phyloP scores from a whole-genome alignment of 2,888 invertebrate species.

The Drosophila buzzatii region DNA sequence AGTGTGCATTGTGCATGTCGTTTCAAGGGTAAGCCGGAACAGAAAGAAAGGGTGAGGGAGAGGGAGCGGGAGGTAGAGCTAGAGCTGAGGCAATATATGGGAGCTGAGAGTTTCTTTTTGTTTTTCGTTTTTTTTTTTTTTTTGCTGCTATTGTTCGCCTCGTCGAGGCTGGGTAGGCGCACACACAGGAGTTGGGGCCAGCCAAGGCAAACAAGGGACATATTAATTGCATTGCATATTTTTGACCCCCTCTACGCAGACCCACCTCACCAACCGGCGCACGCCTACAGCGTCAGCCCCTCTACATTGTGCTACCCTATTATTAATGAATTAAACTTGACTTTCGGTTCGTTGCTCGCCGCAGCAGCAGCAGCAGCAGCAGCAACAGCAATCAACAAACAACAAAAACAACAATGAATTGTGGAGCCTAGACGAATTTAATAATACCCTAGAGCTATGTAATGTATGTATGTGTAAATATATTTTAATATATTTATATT shows the following conservation, averaged over 20 bases:
- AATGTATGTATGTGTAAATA: neutral
- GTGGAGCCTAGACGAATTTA: constrained; percentile 10
- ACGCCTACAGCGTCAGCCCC: neutral
- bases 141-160: constrained; percentile 54
- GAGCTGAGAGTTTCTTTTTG: constrained; percentile 41
- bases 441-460: constrained; percentile 27
- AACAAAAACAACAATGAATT: constrained; percentile 8
- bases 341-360: constrained; percentile 81
- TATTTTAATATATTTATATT: neutral
- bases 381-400: constrained; percentile 10
- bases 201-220: constrained; percentile 53
- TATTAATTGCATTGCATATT: constrained; percentile 81
- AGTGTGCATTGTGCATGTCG: constrained; percentile 63
- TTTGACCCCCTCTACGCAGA: constrained; percentile 37
- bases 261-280: neutral
- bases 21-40: constrained; percentile 71
- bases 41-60: neutral
- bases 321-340: constrained; percentile 83
- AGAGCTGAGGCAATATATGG: constrained; percentile 1
- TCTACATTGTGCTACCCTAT: constrained; percentile 50
- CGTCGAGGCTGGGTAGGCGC: constrained; percentile 23
- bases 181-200: neutral
- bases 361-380: constrained; percentile 19
- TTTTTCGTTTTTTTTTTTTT: neutral
- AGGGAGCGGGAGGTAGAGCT: neutral